Evolutionary conservation across 2,113 vertebrate genomes (phyloP), one percentile per base, ranked within the genome.

Genomic region (Laterallus jamaicensis): DNA sequence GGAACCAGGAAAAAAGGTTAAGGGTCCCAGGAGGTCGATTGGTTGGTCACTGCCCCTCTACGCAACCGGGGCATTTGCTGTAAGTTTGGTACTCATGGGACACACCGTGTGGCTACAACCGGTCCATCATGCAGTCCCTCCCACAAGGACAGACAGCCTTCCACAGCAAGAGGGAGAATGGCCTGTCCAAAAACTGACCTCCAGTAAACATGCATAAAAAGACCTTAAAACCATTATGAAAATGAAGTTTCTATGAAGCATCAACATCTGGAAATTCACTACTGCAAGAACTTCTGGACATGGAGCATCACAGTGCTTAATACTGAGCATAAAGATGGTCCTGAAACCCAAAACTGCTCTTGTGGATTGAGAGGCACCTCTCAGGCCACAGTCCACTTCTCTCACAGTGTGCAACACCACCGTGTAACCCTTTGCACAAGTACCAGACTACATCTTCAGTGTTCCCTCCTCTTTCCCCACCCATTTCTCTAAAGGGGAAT

Each of bases 191-290:
- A 20, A 32, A 24, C 58, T 7, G 6, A 52, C n/a, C 54, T 80
- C 25, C 21, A n/a, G 13, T 4, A 71, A 71, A 39, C 2, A 32
- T 0, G 1, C 0, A 0, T 5, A 5, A 40, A 70, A 80, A 88
- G 40, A 47, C 40, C 63, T 77, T n/a, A 66, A 40, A 84, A 44
- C 2, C 3, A 15, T 16, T 15, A 67, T 1, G 22, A 77, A 93
- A 88, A 81, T 15, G 8, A 75, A 59, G 32, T 15, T 90, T 35
- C 64, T 37, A 50, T 2, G 17, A 75, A 66, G 42, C 28, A 54
- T 1, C 5, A 66, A 47, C 28, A 54, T 1, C 5, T 32, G 44
- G 63, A 89, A 94, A 68, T 42, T 54, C 56, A 67, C 16, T 31
- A 67, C 4, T 37, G 25, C 24, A 56, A 12, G 24, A 59, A 76